Conservation (phyloP, 2,797 vertebrate genomes). For the Lutjanus argentimaculatus region DNA sequence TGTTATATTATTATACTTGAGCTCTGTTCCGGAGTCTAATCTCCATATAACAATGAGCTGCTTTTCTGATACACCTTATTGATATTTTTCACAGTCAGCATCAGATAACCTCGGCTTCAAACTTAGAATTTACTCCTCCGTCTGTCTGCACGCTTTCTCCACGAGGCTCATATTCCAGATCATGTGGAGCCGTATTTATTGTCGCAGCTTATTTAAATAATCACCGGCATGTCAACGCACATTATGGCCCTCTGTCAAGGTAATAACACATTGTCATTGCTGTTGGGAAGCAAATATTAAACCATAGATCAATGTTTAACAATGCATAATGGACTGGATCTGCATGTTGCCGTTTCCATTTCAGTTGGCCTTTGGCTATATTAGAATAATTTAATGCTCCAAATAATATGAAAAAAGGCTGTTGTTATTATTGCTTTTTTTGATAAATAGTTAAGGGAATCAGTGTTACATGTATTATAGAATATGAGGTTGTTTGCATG, state of each 20-base stretch:
- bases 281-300: slow-evolving; percentile 88
- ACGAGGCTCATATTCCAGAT: slow-evolving; percentile 61
- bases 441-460: slow-evolving; percentile 78
- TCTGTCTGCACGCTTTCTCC: slow-evolving; percentile 54
- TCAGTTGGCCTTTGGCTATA: slow-evolving; percentile 82
- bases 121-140: slow-evolving; percentile 67
- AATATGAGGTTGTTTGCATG: slow-evolving; percentile 63
- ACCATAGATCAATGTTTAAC: slow-evolving; percentile 88
- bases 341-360: slow-evolving; percentile 84
- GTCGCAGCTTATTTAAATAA: slow-evolving; percentile 86
- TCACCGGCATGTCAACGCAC: slow-evolving; percentile 77
- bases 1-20: slow-evolving; percentile 61
- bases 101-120: slow-evolving; percentile 40
- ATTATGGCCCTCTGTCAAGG: slow-evolving; percentile 84
- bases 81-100: slow-evolving; percentile 60
- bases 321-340: slow-evolving; percentile 86
- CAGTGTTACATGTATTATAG: slow-evolving; percentile 63
- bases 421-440: slow-evolving; percentile 82
- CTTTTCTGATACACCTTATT: slow-evolving; percentile 55
- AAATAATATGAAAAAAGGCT: slow-evolving; percentile 75
- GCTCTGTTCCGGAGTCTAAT: slow-evolving; percentile 62
- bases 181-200: slow-evolving; percentile 77
- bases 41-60: slow-evolving; percentile 57
- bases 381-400: slow-evolving; percentile 85
- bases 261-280: slow-evolving; percentile 84